phyloP scores from a whole-genome alignment of 2,113 vertebrate genomes.

The Catharus minimus region DNA sequence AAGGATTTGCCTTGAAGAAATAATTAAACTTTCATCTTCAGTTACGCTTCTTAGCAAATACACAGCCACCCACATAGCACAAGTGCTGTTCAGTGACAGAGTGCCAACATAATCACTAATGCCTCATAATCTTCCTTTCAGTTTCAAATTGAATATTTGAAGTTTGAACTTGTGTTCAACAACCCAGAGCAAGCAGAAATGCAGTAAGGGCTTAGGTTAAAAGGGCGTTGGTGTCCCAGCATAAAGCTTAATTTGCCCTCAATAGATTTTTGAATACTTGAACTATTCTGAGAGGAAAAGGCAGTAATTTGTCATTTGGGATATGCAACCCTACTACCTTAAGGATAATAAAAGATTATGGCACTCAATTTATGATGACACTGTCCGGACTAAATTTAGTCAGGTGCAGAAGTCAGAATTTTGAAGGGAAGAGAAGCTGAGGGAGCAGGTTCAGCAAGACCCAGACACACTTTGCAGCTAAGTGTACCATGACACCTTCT shows the following conservation, averaged over 20 bases:
- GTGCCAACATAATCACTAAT: conserved; percentile 7
- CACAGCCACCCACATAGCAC: conserved; percentile 34
- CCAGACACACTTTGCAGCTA: neutral
- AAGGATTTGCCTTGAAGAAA: conserved; percentile 64
- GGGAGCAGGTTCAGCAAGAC: neutral
- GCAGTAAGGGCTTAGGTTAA: neutral
- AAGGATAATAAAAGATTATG: neutral
- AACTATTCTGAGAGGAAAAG: neutral
- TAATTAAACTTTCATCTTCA: conserved; percentile 68
- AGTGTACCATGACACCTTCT: neutral
- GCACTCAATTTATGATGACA: neutral
- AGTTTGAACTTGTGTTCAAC: neutral
- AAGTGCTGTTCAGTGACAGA: conserved; percentile 32
- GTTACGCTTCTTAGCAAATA: conserved; percentile 61
- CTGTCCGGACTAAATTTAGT: neutral
- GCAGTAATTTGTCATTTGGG: neutral
- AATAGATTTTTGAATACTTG: neutral
- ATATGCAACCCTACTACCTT: neutral
- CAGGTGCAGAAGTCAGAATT: neutral
- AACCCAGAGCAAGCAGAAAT: neutral
- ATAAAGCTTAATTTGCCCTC: neutral
- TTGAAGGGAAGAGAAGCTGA: neutral
- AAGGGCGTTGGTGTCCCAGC: neutral
- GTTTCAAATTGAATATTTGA: conserved; percentile 15
- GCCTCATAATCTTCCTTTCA: conserved; percentile 3